Conservation (phyloP, 2,888 invertebrate genomes). For the Nebria brevicollis region DNA sequence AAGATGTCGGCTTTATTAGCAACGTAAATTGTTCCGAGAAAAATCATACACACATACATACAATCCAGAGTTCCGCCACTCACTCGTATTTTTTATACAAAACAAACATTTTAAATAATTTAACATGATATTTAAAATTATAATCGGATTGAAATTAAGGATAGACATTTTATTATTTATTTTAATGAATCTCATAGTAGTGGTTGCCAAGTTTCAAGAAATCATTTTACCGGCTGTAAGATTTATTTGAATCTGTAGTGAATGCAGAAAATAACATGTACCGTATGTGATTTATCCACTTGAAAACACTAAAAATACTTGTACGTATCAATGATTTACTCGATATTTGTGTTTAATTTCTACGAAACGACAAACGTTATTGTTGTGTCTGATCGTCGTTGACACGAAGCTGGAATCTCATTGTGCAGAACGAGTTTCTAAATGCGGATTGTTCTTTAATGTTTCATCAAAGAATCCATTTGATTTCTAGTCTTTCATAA, state of each 20-base stretch:
- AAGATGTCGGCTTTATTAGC: not conserved
- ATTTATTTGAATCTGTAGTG: not conserved
- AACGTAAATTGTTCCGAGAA: not conserved
- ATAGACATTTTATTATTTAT: not conserved
- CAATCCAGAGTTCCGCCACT: too few species aligned
- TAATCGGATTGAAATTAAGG: too few species aligned
- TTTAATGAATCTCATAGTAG: not conserved
- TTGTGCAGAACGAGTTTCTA: not conserved
- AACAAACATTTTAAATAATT: too few species aligned
- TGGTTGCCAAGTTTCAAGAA: not conserved
- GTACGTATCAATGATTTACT: not conserved
- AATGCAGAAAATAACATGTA: not conserved
- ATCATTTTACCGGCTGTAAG: not conserved
- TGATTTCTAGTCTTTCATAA: not conserved
- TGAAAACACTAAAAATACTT: not conserved
- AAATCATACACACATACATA: too few species aligned
- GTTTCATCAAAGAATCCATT: not conserved
- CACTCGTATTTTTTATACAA: too few species aligned
- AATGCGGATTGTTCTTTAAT: not conserved
- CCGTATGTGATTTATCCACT: slow-evolving; percentile 1
- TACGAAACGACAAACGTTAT: not conserved
- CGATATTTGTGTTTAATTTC: not conserved
- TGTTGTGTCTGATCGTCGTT: not conserved
- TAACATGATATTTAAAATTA: too few species aligned
- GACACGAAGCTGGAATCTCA: not conserved